Evolutionary conservation across 1,140 invertebrate species (phyloP), one percentile per base, ranked within the genome.

Genomic region (Macrobrachium rosenbergii): DNA sequence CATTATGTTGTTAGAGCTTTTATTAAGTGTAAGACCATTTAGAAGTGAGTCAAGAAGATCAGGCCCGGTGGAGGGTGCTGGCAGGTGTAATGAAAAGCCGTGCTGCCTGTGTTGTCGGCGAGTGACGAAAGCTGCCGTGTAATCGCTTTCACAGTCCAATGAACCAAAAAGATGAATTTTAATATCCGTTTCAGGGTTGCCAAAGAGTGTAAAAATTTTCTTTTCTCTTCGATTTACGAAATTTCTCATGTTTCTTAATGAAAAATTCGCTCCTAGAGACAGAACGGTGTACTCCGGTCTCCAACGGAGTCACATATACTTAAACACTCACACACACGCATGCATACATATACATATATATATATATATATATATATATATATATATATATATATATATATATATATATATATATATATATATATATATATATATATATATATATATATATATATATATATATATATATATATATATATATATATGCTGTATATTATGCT

Each of bases 101-200:
- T 12, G 64, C n/a, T 69, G 28, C 28, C 28, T 69, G n/a, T 7
- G 64, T 37, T 37, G 28, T 37, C 28, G 28, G 67, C 73, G 67
- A 72, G 81, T 72, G 72, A 69, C 72, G 76, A 79, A 43, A 8
- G 69, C 17, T 10, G 43, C 37, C 82, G 69, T 83, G 82, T 83
- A 83, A 83, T 76, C 82, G 21, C 37, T 77, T 83, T 83, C 73
- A 83, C 82, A 83, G 28, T 45, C 82, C 82, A 83, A n/a, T 63
- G 16, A 67, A 37, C 59, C 82, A 83, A 83, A 73, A 83, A 83
- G 59, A 83, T 83, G 82, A 83, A 83, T 83, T 83, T 83, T 83
- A 83, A 83, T 83, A 83, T 83, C 82, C 73, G 64, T 60, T 72
- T 37, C 28, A 52, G 69, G 59, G 82, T 83, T 83, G 82, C 82